These are phyloP conservation scores for Perizoma affinitatum DNA, from an alignment of 2,888 invertebrate species.

Conservation along the genomic window DNA sequence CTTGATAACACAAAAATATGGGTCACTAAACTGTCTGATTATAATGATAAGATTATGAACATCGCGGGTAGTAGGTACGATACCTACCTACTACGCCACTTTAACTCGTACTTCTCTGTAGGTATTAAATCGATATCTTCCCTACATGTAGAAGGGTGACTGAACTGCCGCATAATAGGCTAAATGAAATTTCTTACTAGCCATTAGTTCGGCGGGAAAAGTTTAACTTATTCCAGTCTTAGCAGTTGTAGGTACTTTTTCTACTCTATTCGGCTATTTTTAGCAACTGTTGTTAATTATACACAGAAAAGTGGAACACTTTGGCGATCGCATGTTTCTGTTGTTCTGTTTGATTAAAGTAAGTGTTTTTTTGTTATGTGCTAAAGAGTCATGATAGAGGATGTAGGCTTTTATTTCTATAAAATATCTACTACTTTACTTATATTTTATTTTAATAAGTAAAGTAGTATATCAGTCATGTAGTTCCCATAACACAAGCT, in stretches of 20 bases:
- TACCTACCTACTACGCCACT: not conserved
- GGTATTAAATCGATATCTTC: too few species aligned
- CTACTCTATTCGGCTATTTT: slow-evolving; percentile 44
- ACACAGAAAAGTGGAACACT: slow-evolving; percentile 60
- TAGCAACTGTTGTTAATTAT: slow-evolving; percentile 62
- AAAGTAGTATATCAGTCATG: too few species aligned
- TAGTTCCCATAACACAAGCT: too few species aligned
- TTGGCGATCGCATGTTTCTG: slow-evolving; percentile 36
- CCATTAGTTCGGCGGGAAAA: not conserved
- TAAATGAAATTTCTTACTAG: too few species aligned
- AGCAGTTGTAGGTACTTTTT: slow-evolving; percentile 2
- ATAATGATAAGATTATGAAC: slow-evolving; percentile 32
- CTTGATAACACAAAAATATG: slow-evolving; percentile 18
- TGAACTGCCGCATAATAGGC: too few species aligned
- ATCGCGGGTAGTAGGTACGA: slow-evolving; percentile 2
- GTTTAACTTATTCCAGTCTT: slow-evolving; percentile 7
- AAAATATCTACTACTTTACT: too few species aligned
- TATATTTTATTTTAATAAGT: too few species aligned
- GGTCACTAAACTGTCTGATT: slow-evolving; percentile 23
- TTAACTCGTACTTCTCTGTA: too few species aligned
- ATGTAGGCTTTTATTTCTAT: not conserved
- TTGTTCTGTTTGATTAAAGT: slow-evolving; percentile 30
- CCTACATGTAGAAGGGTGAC: too few species aligned
- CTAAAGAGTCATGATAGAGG: not conserved
- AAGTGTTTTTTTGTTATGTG: slow-evolving; percentile 9